Base-by-base conservation (phyloP, 2,888 invertebrate genomes). In the Cosmorhoe ocellata region DNA sequence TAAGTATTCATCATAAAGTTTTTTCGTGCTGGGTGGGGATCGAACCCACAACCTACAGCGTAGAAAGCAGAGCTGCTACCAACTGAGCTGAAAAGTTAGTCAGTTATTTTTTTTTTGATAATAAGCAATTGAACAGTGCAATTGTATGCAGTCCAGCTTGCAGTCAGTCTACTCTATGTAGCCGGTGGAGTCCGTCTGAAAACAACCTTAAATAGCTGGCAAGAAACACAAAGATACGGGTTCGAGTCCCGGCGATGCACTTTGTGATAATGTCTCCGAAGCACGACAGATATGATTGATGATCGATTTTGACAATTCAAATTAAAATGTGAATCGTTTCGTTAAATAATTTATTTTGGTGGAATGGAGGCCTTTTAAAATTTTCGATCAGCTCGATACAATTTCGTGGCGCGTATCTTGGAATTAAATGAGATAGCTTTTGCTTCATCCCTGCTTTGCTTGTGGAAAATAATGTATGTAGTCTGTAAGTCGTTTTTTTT, bases 251-350 rank as follows among this genome's bases (percentile, higher is more conserved):
- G 69, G 66, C 65, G 83, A 83, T 81, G 66, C 67, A 71, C 71
- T 74, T 65, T 68, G 71, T 66, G 86, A 86, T 86, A 83, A 71
- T 71, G 81, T 82, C 80, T 55, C 56, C 53, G 44, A 68, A 66
- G 74, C 73, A 75, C 68, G 76, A 69, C 58, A 67, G 64, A 61
- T 87, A 87, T 87, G 88, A 89, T 87, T 83, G 85, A 88, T 82
- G 85, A 66, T 59, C 76, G 75, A 81, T 81, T 80, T 79, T 71
- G 74, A 69, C 69, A 66, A 77, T 78, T 71, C 69, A 80, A 82
- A 82, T 84, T 79, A 84, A 84, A 80, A 82, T 81, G 74, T 79
- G 82, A 79, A 79, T 79, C 77, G 79, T 77, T 62, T 66, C 61
- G 69, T 84, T 82, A 74, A 79, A 82, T 81, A 75, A 81, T 84